phyloP scores from a whole-genome alignment of 1,140 invertebrate species.

The Armadillidium nasatum region DNA sequence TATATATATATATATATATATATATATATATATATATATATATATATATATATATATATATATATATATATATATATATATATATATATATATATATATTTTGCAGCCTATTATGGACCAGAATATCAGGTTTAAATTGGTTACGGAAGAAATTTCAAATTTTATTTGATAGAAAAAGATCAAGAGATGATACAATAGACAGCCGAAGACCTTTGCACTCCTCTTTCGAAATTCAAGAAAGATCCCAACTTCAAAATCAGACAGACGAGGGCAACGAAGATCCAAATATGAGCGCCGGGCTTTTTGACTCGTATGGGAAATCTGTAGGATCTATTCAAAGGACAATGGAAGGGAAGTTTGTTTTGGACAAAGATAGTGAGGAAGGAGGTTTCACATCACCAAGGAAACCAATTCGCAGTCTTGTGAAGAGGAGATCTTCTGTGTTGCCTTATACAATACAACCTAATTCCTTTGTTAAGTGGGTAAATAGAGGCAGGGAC shows the following conservation, averaged over 20 bases:
- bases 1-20: no score
- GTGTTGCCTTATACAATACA: background rate
- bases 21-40: no score
- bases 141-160: conserved; percentile 7
- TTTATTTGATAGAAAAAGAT: conserved; percentile 1
- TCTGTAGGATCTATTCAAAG: conserved; percentile 44
- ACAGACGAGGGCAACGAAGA: conserved; percentile 6
- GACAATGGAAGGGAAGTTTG: conserved; percentile 67
- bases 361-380: conserved; percentile 67
- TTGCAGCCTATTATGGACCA: conserved; percentile 79
- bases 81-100: background rate
- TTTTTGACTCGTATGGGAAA: conserved; percentile 28
- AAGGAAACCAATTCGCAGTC: conserved; percentile 40
- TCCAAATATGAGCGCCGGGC: conserved; percentile 27
- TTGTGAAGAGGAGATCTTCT: conserved; percentile 47
- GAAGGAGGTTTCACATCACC: conserved; percentile 65
- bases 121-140: conserved; percentile 80
- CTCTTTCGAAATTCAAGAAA: conserved; percentile 22
- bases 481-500: background rate
- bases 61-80: no score
- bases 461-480: background rate
- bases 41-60: no score
- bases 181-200: conserved; percentile 40
- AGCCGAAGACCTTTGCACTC: conserved; percentile 34
- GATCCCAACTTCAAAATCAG: background rate